Percentiles rank a stretch among this genome's conserved stretches.
Evolutionary conservation across 2,888 invertebrate species (phyloP).

Genomic region (Clitarchus hookeri): DNA sequence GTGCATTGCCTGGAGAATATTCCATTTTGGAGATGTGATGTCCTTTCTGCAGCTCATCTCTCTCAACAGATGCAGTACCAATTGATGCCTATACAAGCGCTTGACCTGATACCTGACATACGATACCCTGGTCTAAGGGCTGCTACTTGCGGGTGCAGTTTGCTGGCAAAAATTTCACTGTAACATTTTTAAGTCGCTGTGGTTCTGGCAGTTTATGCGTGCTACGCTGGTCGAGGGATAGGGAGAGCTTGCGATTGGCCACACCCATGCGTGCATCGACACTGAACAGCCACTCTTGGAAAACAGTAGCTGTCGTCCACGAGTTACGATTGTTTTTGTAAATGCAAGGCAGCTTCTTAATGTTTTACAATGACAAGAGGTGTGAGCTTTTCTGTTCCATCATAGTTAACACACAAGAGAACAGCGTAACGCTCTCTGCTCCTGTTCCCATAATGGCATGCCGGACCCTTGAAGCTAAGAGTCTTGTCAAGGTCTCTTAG

Average conservation of each 20-base stretch:
- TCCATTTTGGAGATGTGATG: not conserved
- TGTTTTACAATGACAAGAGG: not conserved
- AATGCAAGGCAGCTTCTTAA: not conserved
- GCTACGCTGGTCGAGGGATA: not conserved
- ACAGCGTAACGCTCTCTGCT: not conserved
- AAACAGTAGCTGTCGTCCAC: not conserved
- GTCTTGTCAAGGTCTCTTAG: not conserved
- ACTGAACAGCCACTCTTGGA: not conserved
- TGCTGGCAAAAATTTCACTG: not conserved
- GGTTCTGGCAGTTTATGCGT: constrained; percentile 1
- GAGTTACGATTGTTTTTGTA: not conserved
- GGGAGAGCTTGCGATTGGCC: not conserved
- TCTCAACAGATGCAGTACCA: not conserved
- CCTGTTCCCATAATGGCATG: not conserved
- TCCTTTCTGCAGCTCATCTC: not conserved
- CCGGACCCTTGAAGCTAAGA: not conserved
- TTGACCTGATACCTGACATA: not conserved
- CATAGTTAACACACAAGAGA: not conserved
- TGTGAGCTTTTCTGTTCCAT: not conserved
- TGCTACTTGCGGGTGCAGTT: not conserved
- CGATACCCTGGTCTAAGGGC: not conserved
- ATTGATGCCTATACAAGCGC: not conserved
- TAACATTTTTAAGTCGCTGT: not conserved
- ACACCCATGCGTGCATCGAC: not conserved
- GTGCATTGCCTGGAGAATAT: constrained; percentile 1